A percentile compares a stretch with the other conserved stretches of the same genome.
These are phyloP conservation scores for Myotis planiceps DNA, from an alignment of 2,797 vertebrate genomes.

Conservation along the genomic window DNA sequence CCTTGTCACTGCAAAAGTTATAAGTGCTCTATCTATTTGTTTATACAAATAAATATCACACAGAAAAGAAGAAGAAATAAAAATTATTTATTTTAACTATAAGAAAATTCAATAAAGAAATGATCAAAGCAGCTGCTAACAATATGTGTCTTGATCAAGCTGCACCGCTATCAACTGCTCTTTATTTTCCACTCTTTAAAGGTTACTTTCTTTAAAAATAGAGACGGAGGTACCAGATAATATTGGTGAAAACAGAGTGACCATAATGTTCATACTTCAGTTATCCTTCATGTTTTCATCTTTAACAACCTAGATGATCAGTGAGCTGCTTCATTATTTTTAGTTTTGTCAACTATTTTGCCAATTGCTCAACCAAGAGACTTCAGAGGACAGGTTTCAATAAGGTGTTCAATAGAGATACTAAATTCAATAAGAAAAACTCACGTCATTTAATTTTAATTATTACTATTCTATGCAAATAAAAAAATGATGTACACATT, in stretches of 20 bases:
- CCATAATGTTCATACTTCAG: not conserved
- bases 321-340: not conserved
- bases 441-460: not conserved
- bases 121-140: not conserved
- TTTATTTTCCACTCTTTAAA: not conserved
- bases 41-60: not conserved
- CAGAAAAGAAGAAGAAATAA: not conserved
- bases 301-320: not conserved
- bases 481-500: constrained; percentile 5
- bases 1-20: not conserved
- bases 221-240: not conserved
- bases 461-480: not conserved
- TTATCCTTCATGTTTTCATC: not conserved
- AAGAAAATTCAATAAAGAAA: not conserved
- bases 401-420: constrained; percentile 22
- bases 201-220: not conserved
- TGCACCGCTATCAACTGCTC: not conserved
- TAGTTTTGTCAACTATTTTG: not conserved
- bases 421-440: constrained; percentile 24
- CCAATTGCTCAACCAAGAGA: not conserved
- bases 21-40: not conserved
- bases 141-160: not conserved
- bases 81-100: not conserved
- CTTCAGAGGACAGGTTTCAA: not conserved
- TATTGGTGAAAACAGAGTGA: not conserved